A percentile compares a stretch with the other conserved stretches of the same genome.
These are phyloP conservation scores for Hypomesus transpacificus DNA, from an alignment of 2,113 vertebrate genomes.

Conservation along the genomic window DNA sequence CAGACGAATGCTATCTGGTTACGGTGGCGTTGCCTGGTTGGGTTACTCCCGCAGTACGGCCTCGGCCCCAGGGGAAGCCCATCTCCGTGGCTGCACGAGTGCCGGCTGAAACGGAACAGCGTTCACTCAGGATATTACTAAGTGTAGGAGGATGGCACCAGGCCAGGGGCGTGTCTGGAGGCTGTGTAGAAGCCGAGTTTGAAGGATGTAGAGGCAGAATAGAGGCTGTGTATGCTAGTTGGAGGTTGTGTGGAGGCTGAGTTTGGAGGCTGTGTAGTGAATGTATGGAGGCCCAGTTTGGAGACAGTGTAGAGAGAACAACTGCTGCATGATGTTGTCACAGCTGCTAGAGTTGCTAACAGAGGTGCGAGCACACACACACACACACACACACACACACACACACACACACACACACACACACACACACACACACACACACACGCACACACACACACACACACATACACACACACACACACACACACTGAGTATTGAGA, in stretches of 20 bases:
- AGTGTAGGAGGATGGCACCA: background rate
- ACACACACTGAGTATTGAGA: background rate
- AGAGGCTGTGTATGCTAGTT: too few relatives aligned
- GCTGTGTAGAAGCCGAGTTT: too few relatives aligned
- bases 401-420: background rate
- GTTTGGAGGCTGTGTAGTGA: too few relatives aligned
- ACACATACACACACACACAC: background rate
- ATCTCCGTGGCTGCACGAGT: background rate
- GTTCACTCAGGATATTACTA: background rate
- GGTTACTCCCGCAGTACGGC: background rate
- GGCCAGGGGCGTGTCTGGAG: too few relatives aligned
- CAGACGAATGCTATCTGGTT: constrained; percentile 21
- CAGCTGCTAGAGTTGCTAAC: background rate
- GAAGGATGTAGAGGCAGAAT: too few relatives aligned
- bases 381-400: background rate
- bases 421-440: background rate
- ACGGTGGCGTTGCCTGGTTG: constrained; percentile 9
- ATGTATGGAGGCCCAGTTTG: too few relatives aligned
- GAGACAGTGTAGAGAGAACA: too few relatives aligned
- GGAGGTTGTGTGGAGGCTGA: too few relatives aligned
- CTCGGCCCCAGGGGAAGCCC: background rate
- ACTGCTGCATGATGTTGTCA: background rate
- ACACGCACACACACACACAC: background rate
- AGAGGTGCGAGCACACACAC: too few relatives aligned
- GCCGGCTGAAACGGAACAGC: background rate